These are phyloP conservation scores for Phyto melanocephala DNA, from an alignment of 2,888 invertebrate genomes.

Conservation along the genomic window DNA sequence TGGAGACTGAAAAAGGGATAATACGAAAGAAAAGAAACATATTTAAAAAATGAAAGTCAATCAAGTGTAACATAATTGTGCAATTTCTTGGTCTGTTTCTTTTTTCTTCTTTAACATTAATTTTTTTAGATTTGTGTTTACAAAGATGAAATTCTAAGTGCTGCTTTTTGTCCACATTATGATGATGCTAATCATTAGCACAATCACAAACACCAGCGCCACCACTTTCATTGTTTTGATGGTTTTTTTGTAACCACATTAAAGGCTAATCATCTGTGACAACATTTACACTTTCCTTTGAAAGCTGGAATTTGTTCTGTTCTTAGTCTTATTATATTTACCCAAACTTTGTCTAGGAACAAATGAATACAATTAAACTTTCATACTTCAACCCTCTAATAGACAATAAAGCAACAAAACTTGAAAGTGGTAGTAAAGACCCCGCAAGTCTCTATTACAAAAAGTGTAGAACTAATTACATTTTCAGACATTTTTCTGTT, in stretches of 20 bases:
- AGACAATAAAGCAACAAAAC: background rate
- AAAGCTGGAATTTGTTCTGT: background rate
- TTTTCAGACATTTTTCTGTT: slow-evolving; percentile 53
- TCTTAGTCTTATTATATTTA: background rate
- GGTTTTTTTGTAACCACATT: slow-evolving; percentile 31
- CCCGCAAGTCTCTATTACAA: slow-evolving; percentile 25
- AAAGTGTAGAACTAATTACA: slow-evolving; percentile 64
- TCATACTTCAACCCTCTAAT: slow-evolving; percentile 19
- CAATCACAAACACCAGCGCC: background rate
- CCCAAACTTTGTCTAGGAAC: background rate
- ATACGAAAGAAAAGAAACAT: no score
- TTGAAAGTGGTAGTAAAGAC: background rate
- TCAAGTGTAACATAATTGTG: background rate
- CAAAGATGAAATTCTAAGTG: slow-evolving; percentile 24
- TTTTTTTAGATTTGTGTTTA: background rate
- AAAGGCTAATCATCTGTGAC: slow-evolving; percentile 61
- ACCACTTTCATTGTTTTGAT: background rate
- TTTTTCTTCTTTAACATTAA: background rate
- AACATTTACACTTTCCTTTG: slow-evolving; percentile 48
- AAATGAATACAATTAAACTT: slow-evolving; percentile 38
- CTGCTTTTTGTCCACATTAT: no score
- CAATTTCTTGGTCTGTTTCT: background rate
- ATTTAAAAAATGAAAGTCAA: slow-evolving; percentile 24
- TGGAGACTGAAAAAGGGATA: no score
- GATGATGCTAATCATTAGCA: no score